Conservation (phyloP, 2,113 vertebrate species). For the Podiceps cristatus region DNA sequence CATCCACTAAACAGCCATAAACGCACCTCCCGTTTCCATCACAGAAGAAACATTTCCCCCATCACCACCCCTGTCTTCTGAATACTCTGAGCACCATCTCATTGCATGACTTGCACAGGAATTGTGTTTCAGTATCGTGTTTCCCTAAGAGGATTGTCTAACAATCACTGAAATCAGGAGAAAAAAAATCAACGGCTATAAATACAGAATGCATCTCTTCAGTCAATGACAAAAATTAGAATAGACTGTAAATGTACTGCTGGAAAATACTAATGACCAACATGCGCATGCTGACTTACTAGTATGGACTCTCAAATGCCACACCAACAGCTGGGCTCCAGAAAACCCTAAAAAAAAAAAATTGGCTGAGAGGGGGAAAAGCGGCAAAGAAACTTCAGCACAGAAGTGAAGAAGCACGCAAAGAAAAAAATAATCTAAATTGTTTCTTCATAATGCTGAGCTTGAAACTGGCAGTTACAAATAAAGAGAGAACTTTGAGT, state of each 20-base stretch:
- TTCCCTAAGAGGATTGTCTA: accelerated
- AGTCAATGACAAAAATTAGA: background rate
- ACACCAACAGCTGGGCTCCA: background rate
- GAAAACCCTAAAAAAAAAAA: background rate
- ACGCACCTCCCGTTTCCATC: background rate
- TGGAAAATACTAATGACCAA: background rate
- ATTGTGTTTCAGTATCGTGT: background rate
- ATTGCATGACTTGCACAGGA: background rate
- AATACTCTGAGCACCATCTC: background rate
- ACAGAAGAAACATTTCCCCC: background rate
- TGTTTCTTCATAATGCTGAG: background rate
- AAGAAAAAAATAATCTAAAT: background rate
- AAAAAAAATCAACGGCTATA: background rate
- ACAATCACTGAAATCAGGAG: background rate
- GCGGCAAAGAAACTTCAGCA: background rate
- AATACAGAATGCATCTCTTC: background rate
- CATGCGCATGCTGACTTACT: accelerated
- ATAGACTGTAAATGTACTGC: background rate
- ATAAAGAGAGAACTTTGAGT: background rate
- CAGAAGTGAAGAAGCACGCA: background rate
- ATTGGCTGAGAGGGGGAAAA: background rate
- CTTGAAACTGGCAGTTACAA: background rate
- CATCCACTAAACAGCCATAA: background rate
- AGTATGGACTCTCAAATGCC: background rate
- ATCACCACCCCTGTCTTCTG: background rate